Conservation (phyloP, 2,888 invertebrate genomes). For the Acanthoscelides obtectus region DNA sequence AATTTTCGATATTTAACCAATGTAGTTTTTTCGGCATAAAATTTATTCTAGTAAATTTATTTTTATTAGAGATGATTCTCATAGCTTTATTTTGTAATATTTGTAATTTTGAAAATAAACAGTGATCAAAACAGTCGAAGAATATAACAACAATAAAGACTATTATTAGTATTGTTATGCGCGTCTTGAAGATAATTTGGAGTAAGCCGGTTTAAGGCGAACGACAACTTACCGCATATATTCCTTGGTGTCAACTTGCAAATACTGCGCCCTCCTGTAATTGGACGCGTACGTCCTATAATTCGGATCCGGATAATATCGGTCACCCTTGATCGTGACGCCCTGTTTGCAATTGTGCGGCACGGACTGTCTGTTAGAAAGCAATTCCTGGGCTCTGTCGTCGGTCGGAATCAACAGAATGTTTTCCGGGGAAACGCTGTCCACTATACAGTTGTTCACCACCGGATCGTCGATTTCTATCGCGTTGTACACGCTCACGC, state of each 20-base stretch:
- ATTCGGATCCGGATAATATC: slow-evolving; percentile 70
- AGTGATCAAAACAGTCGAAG: too few relatives aligned
- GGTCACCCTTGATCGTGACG: slow-evolving; percentile 62
- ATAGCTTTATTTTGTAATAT: too few relatives aligned
- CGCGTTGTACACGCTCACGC: slow-evolving; percentile 61
- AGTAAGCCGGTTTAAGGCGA: too few relatives aligned
- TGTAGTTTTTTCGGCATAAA: too few relatives aligned
- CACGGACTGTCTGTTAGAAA: slow-evolving; percentile 60
- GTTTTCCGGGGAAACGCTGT: slow-evolving; percentile 67
- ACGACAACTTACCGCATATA: slow-evolving; percentile 52
- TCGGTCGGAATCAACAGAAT: slow-evolving; percentile 70
- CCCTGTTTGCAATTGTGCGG: slow-evolving; percentile 64
- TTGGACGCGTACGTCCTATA: slow-evolving; percentile 69
- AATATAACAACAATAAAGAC: too few relatives aligned
- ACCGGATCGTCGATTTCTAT: slow-evolving; percentile 71
- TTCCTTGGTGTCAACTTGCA: slow-evolving; percentile 65
- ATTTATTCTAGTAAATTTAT: too few relatives aligned
- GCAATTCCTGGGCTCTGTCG: slow-evolving; percentile 63
- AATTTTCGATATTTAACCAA: too few relatives aligned
- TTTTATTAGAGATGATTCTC: too few relatives aligned
- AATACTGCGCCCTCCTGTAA: slow-evolving; percentile 52
- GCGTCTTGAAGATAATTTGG: too few relatives aligned
- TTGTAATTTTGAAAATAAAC: too few relatives aligned
- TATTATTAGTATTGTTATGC: too few relatives aligned
- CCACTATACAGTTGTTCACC: slow-evolving; percentile 81